Base-by-base conservation (phyloP, 2,113 vertebrate genomes). In the Chionis minor region DNA sequence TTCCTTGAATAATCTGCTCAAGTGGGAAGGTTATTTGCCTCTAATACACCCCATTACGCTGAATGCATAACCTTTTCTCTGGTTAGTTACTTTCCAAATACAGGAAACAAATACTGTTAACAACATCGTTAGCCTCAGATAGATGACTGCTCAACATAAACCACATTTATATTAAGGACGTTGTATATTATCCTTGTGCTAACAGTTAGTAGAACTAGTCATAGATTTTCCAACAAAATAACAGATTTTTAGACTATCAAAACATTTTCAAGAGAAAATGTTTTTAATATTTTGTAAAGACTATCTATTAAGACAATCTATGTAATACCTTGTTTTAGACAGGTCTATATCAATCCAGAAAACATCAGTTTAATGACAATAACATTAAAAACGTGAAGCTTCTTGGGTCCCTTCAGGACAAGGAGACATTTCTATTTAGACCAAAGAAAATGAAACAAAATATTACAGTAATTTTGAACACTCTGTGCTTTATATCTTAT, bases 11-110 rank as follows among this genome's bases (percentile, higher is more conserved):
- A 86, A 88, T 71, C 65, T 56, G 65, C 77, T 88, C 63, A 72
- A 59, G 63, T 55, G 52, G 74, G 90, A 81, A 93, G n/a, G 72
- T 55, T 88, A 81, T 86, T 81, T 88, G 56, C 63, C 35, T 71
- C 47, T 63, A 32, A 83, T 90, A 52, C 82, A 73, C 40, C 30
- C 55, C 65, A 56, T 86, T 94, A 72, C 59, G 47, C 72, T 9
- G 33, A 2, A 5, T 52, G 32, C 26, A 47, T 35, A 65, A 23
- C 40, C 75, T 91, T 56, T 32, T 86, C 72, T 74, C 86, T 74
- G 63, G 20, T 77, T 84, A 91, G 81, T 85, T 93, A 66, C 80
- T 71, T 81, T 74, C 88, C 52, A 95, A 92, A 88, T 45, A 69
- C 67, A 92, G 63, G n/a, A 92, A 69, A 84, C 63, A 93, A 86